Conservation (phyloP, 2,113 vertebrate genomes). For the Apus apus region DNA sequence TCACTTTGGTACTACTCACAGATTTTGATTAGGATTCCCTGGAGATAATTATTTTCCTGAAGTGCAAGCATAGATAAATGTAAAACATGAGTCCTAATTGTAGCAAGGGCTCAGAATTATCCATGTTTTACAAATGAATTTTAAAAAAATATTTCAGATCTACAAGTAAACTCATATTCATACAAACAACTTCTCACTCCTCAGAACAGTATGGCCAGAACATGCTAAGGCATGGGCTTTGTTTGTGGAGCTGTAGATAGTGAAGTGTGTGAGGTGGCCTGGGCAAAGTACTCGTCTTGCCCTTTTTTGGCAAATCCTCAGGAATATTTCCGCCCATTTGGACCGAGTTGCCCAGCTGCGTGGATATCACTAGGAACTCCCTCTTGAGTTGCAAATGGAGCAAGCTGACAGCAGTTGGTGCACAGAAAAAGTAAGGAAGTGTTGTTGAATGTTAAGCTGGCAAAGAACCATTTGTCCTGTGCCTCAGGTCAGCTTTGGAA, state of each 20-base stretch:
- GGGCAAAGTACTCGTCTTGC: not conserved
- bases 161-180: not conserved
- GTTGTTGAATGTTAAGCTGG: not conserved
- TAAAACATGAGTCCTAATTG: not conserved
- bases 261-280: not conserved
- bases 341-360: not conserved
- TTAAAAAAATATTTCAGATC: not conserved
- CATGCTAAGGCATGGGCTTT: not conserved
- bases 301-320: not conserved
- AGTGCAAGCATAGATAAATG: not conserved
- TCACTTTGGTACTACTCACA: not conserved
- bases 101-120: not conserved
- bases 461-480: not conserved
- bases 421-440: not conserved
- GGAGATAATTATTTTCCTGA: slow-evolving; percentile 9
- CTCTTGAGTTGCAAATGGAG: not conserved
- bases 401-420: not conserved
- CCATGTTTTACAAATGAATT: not conserved
- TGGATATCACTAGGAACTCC: not conserved
- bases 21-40: slow-evolving; percentile 34
- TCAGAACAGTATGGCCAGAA: not conserved
- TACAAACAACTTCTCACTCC: not conserved
- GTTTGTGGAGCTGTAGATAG: not conserved
- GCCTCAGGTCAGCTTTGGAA: not conserved
- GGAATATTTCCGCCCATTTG: accelerated